Conservation (phyloP, 2,888 invertebrate species). For the Tenthredo distinguenda region DNA sequence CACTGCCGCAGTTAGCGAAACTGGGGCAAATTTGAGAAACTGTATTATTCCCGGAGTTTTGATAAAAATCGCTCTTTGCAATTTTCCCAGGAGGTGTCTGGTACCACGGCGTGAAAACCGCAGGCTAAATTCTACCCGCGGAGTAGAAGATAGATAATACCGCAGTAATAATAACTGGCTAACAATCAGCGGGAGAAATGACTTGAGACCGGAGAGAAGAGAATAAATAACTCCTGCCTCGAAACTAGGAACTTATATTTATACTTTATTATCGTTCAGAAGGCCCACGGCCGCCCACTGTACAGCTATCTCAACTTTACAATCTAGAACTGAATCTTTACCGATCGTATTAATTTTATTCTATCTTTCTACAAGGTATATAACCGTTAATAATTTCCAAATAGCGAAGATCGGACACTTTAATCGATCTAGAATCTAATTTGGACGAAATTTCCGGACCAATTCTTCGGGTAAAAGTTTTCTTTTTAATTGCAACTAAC, state of each 20-base stretch:
- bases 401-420: neutral
- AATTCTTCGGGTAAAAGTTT: no score
- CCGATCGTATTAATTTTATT: neutral
- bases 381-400: neutral
- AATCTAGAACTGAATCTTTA: neutral
- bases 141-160: neutral
- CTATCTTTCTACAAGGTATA: neutral
- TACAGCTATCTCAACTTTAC: neutral
- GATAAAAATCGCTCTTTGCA: constrained; percentile 73
- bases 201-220: neutral
- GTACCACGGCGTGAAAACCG: constrained; percentile 16
- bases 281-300: neutral
- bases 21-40: constrained; percentile 71
- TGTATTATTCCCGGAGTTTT: constrained; percentile 60
- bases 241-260: neutral
- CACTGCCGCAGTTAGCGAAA: constrained; percentile 61
- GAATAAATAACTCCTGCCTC: neutral
- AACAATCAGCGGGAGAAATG: constrained; percentile 20
- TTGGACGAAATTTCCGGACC: no score
- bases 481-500: no score
- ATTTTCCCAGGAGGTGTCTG: constrained; percentile 70
- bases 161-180: constrained; percentile 12
- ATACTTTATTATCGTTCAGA: neutral
- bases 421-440: no score
- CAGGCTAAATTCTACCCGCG: neutral